These are phyloP conservation scores for Caenorhabditis drosophilae DNA, from an alignment of 2,888 invertebrate genomes.

Conservation along the genomic window DNA sequence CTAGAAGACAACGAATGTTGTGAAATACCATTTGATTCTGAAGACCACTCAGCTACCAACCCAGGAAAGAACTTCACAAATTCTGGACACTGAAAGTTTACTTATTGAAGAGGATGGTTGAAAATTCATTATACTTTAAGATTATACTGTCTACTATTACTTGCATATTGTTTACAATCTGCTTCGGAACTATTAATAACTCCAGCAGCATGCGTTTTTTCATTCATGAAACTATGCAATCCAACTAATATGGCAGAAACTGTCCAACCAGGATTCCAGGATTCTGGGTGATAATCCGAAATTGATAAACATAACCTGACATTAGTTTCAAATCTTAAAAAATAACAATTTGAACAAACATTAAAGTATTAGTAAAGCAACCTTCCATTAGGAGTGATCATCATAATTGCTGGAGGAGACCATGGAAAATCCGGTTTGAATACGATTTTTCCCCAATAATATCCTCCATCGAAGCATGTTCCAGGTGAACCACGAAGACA, in stretches of 20 bases:
- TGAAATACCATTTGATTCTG: too few relatives aligned
- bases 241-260: constrained; percentile 86
- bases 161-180: constrained; percentile 71
- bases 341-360: too few relatives aligned
- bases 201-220: constrained; percentile 91
- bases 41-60: constrained; percentile 6
- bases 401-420: constrained; percentile 65
- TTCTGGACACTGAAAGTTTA: constrained; percentile 27
- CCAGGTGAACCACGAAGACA: constrained; percentile 93
- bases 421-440: constrained; percentile 77
- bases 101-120: too few relatives aligned
- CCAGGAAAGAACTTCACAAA: constrained; percentile 7
- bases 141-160: constrained; percentile 82
- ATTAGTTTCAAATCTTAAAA: constrained; percentile 55
- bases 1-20: too few relatives aligned
- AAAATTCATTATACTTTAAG: not conserved
- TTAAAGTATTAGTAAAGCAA: not conserved
- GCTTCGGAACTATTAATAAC: constrained; percentile 73
- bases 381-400: constrained; percentile 89
- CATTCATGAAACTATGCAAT: constrained; percentile 76
- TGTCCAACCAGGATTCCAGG: constrained; percentile 98
- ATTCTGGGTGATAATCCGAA: constrained; percentile 93
- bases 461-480: constrained; percentile 86
- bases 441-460: constrained; percentile 89
- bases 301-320: constrained; percentile 85